Evolutionary conservation across 2,888 invertebrate genomes (phyloP).

Genomic region (Podotricha telesiphe): DNA sequence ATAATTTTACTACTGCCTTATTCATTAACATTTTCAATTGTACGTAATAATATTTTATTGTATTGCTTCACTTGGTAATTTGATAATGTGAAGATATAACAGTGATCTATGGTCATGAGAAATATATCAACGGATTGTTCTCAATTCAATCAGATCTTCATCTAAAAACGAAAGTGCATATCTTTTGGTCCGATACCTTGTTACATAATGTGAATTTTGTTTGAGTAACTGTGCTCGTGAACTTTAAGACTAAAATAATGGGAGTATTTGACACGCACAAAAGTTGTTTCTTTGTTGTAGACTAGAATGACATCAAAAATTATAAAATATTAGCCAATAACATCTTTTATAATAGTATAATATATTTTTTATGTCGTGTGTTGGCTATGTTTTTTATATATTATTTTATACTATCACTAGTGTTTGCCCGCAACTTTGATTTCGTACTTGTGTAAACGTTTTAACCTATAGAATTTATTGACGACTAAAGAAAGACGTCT

Average conservation of each 20-base stretch:
- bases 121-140: slow-evolving; percentile 50
- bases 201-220: slow-evolving; percentile 57
- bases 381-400: not conserved
- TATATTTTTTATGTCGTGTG: not conserved
- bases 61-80: slow-evolving; percentile 46
- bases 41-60: not conserved
- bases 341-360: not conserved
- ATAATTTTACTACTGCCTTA: too few species aligned
- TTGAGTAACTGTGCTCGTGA: slow-evolving; percentile 55
- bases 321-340: slow-evolving; percentile 5
- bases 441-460: too few species aligned
- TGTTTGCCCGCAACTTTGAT: not conserved
- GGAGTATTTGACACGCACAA: slow-evolving; percentile 35
- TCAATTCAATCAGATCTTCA: slow-evolving; percentile 47
- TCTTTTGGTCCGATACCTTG: slow-evolving; percentile 17
- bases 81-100: slow-evolving; percentile 48
- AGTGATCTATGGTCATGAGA: slow-evolving; percentile 57
- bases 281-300: slow-evolving; percentile 26
- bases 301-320: not conserved
- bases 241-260: slow-evolving; percentile 53
- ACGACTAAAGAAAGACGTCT: too few species aligned
- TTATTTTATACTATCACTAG: too few species aligned
- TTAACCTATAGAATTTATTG: too few species aligned
- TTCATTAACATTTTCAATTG: not conserved
- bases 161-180: slow-evolving; percentile 44